Evolutionary conservation across 1,140 invertebrate species (phyloP), one percentile per base, ranked within the genome.

Genomic region (Euwallacea fornicatus): DNA sequence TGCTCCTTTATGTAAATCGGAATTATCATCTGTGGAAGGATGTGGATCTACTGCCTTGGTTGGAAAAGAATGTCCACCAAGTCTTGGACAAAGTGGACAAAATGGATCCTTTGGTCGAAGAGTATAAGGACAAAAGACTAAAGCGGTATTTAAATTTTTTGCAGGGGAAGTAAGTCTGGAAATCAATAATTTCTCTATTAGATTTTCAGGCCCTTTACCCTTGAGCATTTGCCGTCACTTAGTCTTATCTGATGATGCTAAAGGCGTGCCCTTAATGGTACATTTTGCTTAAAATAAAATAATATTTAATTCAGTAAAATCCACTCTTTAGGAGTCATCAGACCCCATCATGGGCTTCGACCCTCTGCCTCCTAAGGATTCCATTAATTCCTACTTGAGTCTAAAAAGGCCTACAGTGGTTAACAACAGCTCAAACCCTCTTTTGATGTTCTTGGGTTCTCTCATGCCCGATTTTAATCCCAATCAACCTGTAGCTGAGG

Each of bases 21-120:
- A 88, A 86, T 74, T 89, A 87, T 77, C 86, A 91, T 74, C 83
- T 93, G 15, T 96, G 93, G 93, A 93, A 93, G 78, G 89, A 92
- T 74, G 82, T 86, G 43, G 88, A 89, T 66, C 83, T 94, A 55
- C 79, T 95, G n/a, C 82, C 85, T 0, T 96, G 93, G 93, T 79
- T 96, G 47, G 91, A 94, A 77, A 84, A 81, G 42, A 91, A 91
- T 81, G 90, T 90, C 0, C 85, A 89, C 72, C 70, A 75, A 43
- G 89, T 90, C 6, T 75, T 95, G 21, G 83, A 88, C 74, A 82
- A 86, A 66, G 86, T 93, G 9, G 88, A 93, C 64, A 75, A 78
- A 41, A 82, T 83, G 55, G 90, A 93, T 76, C 88, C 92, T 76
- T 77, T 86, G 13, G 82, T 89, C 0, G 84, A 84, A 62, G 87